Percentiles rank a stretch among this genome's conserved stretches.
Evolutionary conservation across 2,113 vertebrate species (phyloP).

Genomic region (Eulemur macaco): DNA sequence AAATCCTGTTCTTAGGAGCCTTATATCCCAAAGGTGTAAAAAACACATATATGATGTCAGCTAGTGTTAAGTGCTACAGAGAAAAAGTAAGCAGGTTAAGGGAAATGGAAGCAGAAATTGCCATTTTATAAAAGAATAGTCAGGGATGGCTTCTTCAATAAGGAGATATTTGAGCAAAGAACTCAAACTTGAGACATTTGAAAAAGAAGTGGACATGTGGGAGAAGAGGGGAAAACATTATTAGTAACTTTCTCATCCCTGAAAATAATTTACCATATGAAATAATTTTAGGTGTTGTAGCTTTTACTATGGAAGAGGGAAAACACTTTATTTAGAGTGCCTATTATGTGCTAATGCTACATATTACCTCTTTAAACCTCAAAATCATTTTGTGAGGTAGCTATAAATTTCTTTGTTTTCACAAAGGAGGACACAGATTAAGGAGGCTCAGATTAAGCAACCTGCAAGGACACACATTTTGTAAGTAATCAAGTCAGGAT

Average conservation of each 20-base stretch:
- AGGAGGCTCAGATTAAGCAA: neutral
- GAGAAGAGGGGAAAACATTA: neutral
- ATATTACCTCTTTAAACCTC: neutral
- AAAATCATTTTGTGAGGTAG: neutral
- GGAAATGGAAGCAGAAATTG: neutral
- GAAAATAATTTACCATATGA: constrained; percentile 15
- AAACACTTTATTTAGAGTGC: neutral
- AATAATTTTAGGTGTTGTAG: neutral
- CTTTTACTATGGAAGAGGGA: neutral
- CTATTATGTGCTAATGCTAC: neutral
- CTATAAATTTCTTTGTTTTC: neutral
- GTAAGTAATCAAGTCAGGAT: neutral
- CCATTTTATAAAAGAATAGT: neutral
- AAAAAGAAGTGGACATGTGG: neutral
- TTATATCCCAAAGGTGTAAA: neutral
- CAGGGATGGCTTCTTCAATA: neutral
- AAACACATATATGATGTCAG: neutral
- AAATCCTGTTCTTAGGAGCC: neutral
- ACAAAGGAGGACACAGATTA: neutral
- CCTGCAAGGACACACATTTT: neutral
- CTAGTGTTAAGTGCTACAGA: neutral
- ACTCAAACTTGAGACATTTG: neutral
- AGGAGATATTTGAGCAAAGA: neutral
- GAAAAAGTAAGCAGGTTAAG: constrained; percentile 1
- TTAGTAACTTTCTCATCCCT: neutral